Percentiles rank a stretch among this genome's conserved stretches.
These are phyloP conservation scores for Archivesica marissinica DNA, from an alignment of 1,140 invertebrate genomes.

Conservation along the genomic window DNA sequence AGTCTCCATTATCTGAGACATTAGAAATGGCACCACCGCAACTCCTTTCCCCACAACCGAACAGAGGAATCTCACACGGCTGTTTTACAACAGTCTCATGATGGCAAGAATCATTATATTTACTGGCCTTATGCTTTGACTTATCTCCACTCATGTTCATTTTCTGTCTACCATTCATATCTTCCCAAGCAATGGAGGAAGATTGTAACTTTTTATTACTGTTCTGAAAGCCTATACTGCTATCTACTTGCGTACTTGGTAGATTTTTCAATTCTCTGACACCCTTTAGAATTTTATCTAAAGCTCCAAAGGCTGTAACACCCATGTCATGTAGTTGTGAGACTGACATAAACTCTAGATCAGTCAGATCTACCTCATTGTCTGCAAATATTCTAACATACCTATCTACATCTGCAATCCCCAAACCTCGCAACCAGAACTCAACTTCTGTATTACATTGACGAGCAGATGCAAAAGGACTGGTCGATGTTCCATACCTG, in stretches of 20 bases:
- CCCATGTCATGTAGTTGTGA: constrained; percentile 76
- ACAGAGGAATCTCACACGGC: neutral
- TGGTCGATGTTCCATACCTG: neutral
- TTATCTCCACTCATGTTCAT: neutral
- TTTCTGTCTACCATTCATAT: neutral
- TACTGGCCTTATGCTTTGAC: constrained; percentile 36
- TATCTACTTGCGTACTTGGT: neutral
- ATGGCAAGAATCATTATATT: constrained; percentile 30
- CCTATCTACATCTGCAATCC: constrained; percentile 71
- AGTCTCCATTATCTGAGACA: constrained; percentile 2
- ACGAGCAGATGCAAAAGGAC: constrained; percentile 58
- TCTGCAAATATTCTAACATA: constrained; percentile 77
- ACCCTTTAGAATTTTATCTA: constrained; percentile 78
- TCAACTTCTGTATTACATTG: constrained; percentile 72
- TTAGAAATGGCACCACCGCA: constrained; percentile 51
- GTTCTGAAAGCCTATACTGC: neutral
- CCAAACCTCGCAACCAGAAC: constrained; percentile 74
- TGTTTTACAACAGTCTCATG: constrained; percentile 1
- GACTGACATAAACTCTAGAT: constrained; percentile 70
- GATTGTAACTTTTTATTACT: neutral
- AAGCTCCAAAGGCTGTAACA: constrained; percentile 74
- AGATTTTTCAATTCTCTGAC: constrained; percentile 69
- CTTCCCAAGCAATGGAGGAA: constrained; percentile 6
- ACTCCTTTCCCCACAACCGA: neutral
- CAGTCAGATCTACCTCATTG: constrained; percentile 78